phyloP scores from a whole-genome alignment of 2,113 vertebrate genomes.

The Furnarius figulus region DNA sequence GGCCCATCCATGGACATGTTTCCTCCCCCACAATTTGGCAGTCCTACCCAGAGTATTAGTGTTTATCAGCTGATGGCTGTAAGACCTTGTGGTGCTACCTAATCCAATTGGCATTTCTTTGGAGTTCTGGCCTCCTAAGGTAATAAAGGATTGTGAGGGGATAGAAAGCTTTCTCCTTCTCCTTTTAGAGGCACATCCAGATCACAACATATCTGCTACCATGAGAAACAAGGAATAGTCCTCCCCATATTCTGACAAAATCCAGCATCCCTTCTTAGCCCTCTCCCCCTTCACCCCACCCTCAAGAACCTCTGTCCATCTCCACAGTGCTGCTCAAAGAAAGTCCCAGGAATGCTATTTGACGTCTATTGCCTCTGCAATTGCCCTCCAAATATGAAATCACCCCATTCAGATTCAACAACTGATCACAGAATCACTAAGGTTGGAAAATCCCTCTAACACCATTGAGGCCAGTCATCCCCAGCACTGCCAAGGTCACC shows the following conservation, averaged over 20 bases:
- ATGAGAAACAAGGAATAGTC: not conserved
- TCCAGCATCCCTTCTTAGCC: not conserved
- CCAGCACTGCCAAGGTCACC: not conserved
- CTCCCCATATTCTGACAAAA: not conserved
- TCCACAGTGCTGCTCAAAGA: accelerated
- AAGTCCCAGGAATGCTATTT: not conserved
- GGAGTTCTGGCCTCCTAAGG: not conserved
- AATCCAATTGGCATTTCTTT: too few species aligned
- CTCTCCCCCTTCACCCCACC: too few species aligned
- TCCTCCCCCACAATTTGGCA: too few species aligned
- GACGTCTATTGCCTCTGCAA: not conserved
- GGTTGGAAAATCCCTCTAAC: not conserved
- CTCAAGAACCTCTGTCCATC: not conserved
- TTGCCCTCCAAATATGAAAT: not conserved
- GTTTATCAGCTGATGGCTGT: not conserved
- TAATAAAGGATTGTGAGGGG: not conserved
- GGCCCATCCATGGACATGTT: accelerated
- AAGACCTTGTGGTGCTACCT: accelerated
- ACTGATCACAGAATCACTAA: not conserved
- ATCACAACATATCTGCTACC: not conserved
- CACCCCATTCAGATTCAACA: not conserved
- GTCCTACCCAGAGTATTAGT: accelerated
- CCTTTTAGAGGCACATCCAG: not conserved
- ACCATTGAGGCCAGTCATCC: not conserved
- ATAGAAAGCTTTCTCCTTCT: not conserved